Base-by-base conservation (phyloP, 2,888 invertebrate genomes). In the Brenthis hecate region DNA sequence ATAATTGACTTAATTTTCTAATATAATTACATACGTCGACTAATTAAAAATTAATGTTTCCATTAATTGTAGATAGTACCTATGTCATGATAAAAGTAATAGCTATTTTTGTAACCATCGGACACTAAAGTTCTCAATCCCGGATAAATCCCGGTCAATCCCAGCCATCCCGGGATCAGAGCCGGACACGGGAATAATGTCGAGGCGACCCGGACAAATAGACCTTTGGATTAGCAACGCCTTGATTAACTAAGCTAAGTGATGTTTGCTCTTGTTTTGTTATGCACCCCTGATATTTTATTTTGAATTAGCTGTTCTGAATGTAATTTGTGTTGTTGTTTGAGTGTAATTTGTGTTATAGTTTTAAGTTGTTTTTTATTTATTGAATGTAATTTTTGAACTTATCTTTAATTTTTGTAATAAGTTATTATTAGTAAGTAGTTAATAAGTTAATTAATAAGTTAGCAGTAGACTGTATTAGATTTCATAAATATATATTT, bases 161-260 rank as follows among this genome's bases (percentile, higher is more conserved):
- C 73, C 57, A 60, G 47, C 16, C 60, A 81, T 81, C 79, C 81
- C 78, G 79, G 80, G 76, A 76, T 78, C 77, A 76, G 77, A 80
- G 79, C 74, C 79, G 84, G 86, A 85, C 86, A 79, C 81, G 81
- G 85, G 86, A 89, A 87, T 87, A 88, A 91, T 90, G 90, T 90
- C 86, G 89, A 85, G 90, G 89, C 81, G 77, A 79, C 71, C 75
- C 80, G 83, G 80, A 87, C 87, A 87, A 88, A 88, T 88, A 87
- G 84, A 84, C 81, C 82, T 77, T 80, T 80, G 85, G 86, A 88
- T 88, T 88, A 87, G 85, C 81, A 75, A 77, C 83, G 85, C 85
- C 85, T 87, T 89, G 87, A 90, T 90, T 90, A 90, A 87, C 87
- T 88, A 85, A 86, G 83, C 86, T 81, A 78, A 80, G 81, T 82